These are phyloP conservation scores for Hetaerina americana DNA, from an alignment of 1,140 invertebrate genomes.

Conservation along the genomic window DNA sequence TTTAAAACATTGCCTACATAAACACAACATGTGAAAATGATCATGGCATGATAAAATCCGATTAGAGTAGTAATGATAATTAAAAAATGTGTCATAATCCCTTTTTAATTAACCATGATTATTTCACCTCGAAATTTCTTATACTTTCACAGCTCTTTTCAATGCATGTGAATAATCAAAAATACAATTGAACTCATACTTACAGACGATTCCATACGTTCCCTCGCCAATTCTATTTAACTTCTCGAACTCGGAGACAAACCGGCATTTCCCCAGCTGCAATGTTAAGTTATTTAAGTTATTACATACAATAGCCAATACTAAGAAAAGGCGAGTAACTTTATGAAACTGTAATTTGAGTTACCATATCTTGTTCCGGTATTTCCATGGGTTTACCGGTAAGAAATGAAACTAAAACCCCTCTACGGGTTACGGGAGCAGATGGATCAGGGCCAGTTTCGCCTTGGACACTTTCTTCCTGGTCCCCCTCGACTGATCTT, in stretches of 20 bases:
- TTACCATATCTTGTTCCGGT: constrained; percentile 69
- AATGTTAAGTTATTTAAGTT: constrained; percentile 10
- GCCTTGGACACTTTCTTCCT: neutral
- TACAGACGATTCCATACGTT: constrained; percentile 95
- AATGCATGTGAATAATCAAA: no score
- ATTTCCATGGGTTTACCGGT: constrained; percentile 71
- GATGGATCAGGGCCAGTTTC: constrained; percentile 41
- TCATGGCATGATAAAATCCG: no score
- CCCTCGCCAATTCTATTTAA: constrained; percentile 93
- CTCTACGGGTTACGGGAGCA: constrained; percentile 60
- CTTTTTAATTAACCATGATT: no score
- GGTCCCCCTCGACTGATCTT: neutral
- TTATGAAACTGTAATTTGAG: constrained; percentile 23
- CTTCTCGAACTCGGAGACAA: constrained; percentile 94
- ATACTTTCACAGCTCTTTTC: no score
- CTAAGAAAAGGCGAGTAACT: constrained; percentile 4
- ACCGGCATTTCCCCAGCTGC: constrained; percentile 78
- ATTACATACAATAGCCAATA: constrained; percentile 1
- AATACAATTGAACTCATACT: no score
- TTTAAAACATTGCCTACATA: no score
- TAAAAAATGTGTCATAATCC: no score
- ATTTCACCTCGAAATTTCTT: no score
- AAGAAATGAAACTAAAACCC: constrained; percentile 64
- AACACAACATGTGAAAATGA: no score
- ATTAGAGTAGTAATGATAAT: no score